Percentiles rank a stretch among this genome's conserved stretches.
Conservation (phyloP, 2,888 invertebrate species). For the Escarpia spicata region DNA sequence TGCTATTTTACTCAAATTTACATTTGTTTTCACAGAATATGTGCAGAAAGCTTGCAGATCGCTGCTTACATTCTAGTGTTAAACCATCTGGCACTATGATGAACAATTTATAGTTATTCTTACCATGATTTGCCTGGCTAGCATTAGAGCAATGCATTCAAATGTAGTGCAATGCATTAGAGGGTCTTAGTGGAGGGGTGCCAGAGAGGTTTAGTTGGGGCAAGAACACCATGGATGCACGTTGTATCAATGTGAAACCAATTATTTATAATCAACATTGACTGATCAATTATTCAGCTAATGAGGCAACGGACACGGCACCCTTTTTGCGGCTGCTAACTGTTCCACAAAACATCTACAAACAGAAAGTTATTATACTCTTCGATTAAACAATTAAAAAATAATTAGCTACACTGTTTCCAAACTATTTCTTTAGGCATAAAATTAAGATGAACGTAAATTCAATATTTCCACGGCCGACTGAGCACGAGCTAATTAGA, state of each 20-base stretch:
- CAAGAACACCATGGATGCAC: background rate
- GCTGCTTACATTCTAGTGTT: background rate
- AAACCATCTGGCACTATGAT: background rate
- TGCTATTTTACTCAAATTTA: background rate
- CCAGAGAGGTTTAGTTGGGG: background rate
- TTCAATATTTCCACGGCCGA: background rate
- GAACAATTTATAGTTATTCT: background rate
- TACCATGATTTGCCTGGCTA: background rate
- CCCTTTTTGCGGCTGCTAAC: background rate
- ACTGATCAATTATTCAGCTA: slow-evolving; percentile 13
- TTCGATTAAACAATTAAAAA: background rate
- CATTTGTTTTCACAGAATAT: background rate
- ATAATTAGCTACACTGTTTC: background rate
- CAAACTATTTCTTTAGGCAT: background rate
- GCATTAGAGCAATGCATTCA: background rate
- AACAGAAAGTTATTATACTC: background rate
- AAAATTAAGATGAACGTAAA: background rate
- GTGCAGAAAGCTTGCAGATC: background rate
- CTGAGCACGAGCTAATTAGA: background rate
- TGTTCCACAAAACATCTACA: background rate
- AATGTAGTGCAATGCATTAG: background rate
- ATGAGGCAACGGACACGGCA: background rate
- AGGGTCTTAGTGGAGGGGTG: background rate
- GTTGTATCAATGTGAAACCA: background rate
- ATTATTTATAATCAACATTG: background rate